Conservation (phyloP, 2,113 vertebrate genomes). For the Heterotis niloticus region DNA sequence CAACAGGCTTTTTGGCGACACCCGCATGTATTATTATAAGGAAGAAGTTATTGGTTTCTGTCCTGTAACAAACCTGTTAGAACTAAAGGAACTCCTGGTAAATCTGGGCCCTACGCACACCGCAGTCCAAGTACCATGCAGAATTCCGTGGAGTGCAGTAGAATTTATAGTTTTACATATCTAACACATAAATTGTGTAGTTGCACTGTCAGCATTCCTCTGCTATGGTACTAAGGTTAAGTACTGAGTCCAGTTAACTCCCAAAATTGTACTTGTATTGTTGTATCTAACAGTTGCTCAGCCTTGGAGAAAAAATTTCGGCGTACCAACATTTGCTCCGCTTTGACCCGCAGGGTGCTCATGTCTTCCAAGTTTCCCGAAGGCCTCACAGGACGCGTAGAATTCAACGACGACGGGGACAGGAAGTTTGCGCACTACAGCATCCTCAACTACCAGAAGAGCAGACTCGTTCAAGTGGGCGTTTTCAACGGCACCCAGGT, state of each 20-base stretch:
- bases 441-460: constrained; percentile 95
- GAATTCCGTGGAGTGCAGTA: too few relatives aligned
- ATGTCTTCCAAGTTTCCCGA: constrained; percentile 95
- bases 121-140: too few relatives aligned
- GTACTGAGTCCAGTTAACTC: not conserved
- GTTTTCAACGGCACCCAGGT: constrained; percentile 93
- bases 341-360: constrained; percentile 72
- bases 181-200: not conserved
- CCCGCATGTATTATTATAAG: too few relatives aligned
- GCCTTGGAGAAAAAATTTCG: not conserved
- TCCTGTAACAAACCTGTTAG: too few relatives aligned
- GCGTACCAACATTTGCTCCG: not conserved
- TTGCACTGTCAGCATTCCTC: not conserved
- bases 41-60: too few relatives aligned
- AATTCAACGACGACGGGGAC: constrained; percentile 96
- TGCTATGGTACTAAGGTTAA: not conserved
- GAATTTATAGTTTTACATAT: not conserved
- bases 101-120: too few relatives aligned
- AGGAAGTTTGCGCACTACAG: constrained; percentile 94
- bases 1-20: too few relatives aligned
- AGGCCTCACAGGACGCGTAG: constrained; percentile 87
- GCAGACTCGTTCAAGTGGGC: constrained; percentile 88
- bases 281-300: not conserved
- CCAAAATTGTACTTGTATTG: not conserved
- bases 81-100: too few relatives aligned